phyloP scores from a whole-genome alignment of 2,113 vertebrate genomes.

The Pluvianellus socialis region DNA sequence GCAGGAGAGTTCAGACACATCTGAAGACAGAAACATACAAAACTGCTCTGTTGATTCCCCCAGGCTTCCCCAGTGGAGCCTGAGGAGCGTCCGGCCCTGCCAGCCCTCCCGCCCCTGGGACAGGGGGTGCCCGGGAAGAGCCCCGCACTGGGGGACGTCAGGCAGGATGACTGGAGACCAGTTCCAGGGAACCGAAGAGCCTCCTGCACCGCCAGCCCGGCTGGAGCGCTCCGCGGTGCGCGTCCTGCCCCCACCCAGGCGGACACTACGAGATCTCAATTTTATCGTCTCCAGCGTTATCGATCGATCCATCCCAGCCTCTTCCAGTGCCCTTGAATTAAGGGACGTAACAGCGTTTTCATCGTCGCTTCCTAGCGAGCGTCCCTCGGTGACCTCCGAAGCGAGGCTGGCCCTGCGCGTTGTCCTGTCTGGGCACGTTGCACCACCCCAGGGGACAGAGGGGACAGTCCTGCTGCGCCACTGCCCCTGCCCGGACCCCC shows the following conservation, averaged over 20 bases:
- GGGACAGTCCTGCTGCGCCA: neutral
- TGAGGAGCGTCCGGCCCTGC: neutral
- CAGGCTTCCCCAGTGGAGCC: neutral
- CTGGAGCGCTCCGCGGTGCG: neutral
- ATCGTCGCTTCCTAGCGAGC: neutral
- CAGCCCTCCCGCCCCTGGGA: no score
- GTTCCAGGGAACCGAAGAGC: neutral
- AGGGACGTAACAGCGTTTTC: neutral
- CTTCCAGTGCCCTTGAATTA: neutral
- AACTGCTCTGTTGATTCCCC: neutral
- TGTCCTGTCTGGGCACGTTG: neutral
- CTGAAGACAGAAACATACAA: neutral
- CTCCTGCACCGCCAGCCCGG: neutral
- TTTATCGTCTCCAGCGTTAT: neutral
- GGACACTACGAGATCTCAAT: neutral
- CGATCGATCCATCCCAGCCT: neutral
- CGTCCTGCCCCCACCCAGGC: neutral
- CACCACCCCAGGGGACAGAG: neutral
- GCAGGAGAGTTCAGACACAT: neutral
- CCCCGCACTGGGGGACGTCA: neutral
- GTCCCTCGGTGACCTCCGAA: neutral
- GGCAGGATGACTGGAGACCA: no score
- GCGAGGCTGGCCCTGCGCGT: fast-evolving
- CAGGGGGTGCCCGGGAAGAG: neutral
- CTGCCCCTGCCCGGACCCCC: neutral